A percentile compares a stretch with the other conserved stretches of the same genome.
phyloP scores from a whole-genome alignment of 2,797 vertebrate species.

The Amblyraja radiata region DNA sequence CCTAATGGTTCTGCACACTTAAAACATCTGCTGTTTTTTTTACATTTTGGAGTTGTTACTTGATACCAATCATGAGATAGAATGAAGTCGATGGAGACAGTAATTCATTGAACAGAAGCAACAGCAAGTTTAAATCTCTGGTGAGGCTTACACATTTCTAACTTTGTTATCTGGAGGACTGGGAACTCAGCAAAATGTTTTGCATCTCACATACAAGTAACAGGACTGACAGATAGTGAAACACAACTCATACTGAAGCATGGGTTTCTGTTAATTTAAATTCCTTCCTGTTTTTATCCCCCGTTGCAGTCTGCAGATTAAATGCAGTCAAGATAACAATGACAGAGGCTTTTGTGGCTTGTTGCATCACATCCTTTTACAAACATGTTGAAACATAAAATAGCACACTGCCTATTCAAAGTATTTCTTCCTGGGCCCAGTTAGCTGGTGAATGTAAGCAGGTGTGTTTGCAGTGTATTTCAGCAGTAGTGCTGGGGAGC shows the following conservation, averaged over 20 bases:
- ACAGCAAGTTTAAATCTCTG: background rate
- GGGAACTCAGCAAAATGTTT: background rate
- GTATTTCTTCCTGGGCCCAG: background rate
- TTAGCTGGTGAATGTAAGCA: background rate
- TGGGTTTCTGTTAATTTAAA: background rate
- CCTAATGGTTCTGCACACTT: background rate
- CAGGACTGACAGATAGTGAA: background rate
- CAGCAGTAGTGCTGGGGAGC: background rate
- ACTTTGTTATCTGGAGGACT: background rate
- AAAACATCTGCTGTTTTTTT: background rate
- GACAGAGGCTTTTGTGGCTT: background rate
- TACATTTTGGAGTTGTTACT: background rate
- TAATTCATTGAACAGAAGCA: background rate
- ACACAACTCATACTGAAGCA: background rate
- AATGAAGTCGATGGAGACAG: background rate
- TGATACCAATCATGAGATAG: background rate
- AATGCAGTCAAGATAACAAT: conserved; percentile 26
- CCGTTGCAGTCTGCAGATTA: background rate
- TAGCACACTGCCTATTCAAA: background rate
- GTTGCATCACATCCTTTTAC: conserved; percentile 28
- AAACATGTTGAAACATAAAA: conserved; percentile 15
- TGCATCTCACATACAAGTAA: background rate
- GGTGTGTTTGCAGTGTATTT: background rate
- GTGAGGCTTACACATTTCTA: background rate
- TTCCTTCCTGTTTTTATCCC: conserved; percentile 26